Percentiles rank a stretch among this genome's conserved stretches.
These are phyloP conservation scores for Diorhabda elongata DNA, from an alignment of 1,140 invertebrate species.

Conservation along the genomic window DNA sequence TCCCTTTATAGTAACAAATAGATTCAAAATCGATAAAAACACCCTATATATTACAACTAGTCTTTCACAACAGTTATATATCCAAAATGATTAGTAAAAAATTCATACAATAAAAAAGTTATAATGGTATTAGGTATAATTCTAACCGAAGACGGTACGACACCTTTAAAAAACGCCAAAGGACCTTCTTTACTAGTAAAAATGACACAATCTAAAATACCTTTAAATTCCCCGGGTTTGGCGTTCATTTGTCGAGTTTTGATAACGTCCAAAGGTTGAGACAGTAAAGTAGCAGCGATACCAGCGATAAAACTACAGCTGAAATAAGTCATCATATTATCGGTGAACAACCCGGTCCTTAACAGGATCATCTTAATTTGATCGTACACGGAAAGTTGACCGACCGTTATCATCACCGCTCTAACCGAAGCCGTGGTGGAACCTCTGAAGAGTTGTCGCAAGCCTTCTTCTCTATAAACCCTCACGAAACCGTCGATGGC, in stretches of 20 bases:
- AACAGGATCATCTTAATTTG: slow-evolving; percentile 66
- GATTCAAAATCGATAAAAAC: too few relatives aligned
- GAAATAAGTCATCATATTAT: not conserved
- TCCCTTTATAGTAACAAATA: too few relatives aligned
- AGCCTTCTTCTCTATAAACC: slow-evolving; percentile 78
- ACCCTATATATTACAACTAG: too few relatives aligned
- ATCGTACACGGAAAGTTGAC: slow-evolving; percentile 91
- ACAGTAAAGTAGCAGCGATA: slow-evolving; percentile 58
- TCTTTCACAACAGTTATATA: not conserved
- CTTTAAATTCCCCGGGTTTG: slow-evolving; percentile 79
- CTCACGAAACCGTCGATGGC: slow-evolving; percentile 86
- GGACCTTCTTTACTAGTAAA: slow-evolving; percentile 82
- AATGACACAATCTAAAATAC: slow-evolving; percentile 61
- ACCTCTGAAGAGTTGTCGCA: slow-evolving; percentile 76
- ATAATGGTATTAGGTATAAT: slow-evolving; percentile 96
- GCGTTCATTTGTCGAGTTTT: slow-evolving; percentile 93
- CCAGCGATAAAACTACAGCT: not conserved
- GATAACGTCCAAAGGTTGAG: slow-evolving; percentile 93
- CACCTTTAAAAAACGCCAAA: slow-evolving; percentile 93
- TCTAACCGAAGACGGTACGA: slow-evolving; percentile 94
- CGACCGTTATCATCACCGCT: slow-evolving; percentile 91
- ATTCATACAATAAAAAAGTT: slow-evolving; percentile 95
- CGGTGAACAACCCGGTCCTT: not conserved
- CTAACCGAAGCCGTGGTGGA: slow-evolving; percentile 83
- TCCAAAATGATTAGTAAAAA: slow-evolving; percentile 82